A percentile compares a stretch with the other conserved stretches of the same genome.
phyloP scores from a whole-genome alignment of 1,140 invertebrate species.

The Drosophila bifasciata region DNA sequence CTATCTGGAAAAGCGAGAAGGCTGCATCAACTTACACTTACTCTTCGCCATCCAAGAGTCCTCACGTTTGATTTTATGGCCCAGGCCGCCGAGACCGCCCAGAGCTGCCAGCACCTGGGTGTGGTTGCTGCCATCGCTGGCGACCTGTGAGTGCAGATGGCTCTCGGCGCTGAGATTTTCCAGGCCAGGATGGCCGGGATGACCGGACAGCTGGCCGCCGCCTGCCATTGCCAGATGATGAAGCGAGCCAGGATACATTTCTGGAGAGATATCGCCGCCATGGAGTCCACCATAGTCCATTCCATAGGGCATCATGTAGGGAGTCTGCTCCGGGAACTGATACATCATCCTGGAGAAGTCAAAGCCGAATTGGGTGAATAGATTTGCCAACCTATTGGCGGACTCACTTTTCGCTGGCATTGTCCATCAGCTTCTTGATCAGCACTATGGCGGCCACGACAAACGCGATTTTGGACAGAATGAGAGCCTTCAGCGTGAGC shows the following conservation, averaged over 20 bases:
- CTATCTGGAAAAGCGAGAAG: conserved; percentile 64
- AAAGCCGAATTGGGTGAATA: background rate
- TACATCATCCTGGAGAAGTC: conserved; percentile 71
- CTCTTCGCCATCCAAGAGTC: conserved; percentile 77
- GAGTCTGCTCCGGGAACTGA: conserved; percentile 79
- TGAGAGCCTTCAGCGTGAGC: conserved; percentile 87
- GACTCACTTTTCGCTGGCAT: conserved; percentile 76
- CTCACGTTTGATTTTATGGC: conserved; percentile 82
- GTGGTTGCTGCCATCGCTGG: conserved; percentile 71
- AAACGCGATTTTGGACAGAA: conserved; percentile 87
- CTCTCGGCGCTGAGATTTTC: conserved; percentile 72
- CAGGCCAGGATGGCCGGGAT: conserved; percentile 69
- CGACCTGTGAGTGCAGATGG: conserved; percentile 71
- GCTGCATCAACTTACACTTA: conserved; percentile 66
- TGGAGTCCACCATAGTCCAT: conserved; percentile 78
- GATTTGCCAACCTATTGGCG: no score
- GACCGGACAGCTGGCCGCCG: conserved; percentile 56
- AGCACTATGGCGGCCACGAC: conserved; percentile 86
- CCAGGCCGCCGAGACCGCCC: conserved; percentile 60
- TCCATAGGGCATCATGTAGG: conserved; percentile 82
- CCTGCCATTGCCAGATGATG: conserved; percentile 64
- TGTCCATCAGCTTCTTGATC: conserved; percentile 86
- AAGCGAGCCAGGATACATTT: conserved; percentile 59
- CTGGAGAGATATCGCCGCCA: conserved; percentile 57
- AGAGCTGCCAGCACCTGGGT: conserved; percentile 73